Conservation (phyloP, 2,888 invertebrate genomes). For the Drosophila greeni region DNA sequence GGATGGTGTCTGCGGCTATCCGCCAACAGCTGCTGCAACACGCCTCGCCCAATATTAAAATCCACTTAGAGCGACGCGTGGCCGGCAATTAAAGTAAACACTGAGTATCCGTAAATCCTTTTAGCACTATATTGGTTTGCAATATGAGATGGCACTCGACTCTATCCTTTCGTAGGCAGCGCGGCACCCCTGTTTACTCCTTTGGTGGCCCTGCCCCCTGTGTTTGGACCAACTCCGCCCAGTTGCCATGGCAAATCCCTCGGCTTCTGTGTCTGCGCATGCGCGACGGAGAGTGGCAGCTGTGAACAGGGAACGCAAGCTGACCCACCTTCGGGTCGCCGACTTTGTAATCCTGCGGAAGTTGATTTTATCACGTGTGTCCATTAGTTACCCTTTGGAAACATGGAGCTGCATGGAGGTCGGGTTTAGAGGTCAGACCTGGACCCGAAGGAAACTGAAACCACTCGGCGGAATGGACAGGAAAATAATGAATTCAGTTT, state of each 20-base stretch:
- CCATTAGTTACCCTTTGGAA: slow-evolving; percentile 61
- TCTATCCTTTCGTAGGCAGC: slow-evolving; percentile 49
- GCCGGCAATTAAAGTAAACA: slow-evolving; percentile 67
- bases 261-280: slow-evolving; percentile 60
- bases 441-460: slow-evolving; percentile 15
- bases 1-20: slow-evolving; percentile 24
- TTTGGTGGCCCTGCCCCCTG: slow-evolving; percentile 22
- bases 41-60: slow-evolving; percentile 56
- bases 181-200: slow-evolving; percentile 14
- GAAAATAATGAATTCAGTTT: slow-evolving; percentile 4
- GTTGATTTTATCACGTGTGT: slow-evolving; percentile 66
- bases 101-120: slow-evolving; percentile 61
- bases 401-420: slow-evolving; percentile 16
- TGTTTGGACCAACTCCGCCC: slow-evolving; percentile 30
- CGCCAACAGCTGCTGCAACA: slow-evolving; percentile 54
- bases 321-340: slow-evolving; percentile 33
- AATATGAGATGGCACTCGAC: slow-evolving; percentile 33
- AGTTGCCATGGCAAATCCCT: slow-evolving; percentile 57
- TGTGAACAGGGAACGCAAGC: slow-evolving; percentile 26
- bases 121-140: slow-evolving; percentile 47
- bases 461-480: slow-evolving; percentile 6
- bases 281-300: slow-evolving; percentile 65
- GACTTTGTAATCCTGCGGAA: slow-evolving; percentile 68
- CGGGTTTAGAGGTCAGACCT: slow-evolving; percentile 31
- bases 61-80: slow-evolving; percentile 65